A percentile compares a stretch with the other conserved stretches of the same genome.
These are phyloP conservation scores for Tyria jacobaeae DNA, from an alignment of 2,888 invertebrate genomes.

Conservation along the genomic window DNA sequence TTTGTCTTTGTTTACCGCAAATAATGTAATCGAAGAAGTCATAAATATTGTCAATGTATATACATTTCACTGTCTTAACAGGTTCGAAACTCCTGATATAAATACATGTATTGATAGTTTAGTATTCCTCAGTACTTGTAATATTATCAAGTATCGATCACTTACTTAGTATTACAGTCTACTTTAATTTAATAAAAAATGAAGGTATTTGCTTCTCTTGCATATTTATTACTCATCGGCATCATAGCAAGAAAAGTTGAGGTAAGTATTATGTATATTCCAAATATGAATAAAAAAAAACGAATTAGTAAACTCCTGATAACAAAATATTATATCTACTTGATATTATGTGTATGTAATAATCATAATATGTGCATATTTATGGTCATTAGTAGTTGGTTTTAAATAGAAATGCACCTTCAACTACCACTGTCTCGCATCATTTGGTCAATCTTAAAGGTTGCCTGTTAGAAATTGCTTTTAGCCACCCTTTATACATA, in stretches of 20 bases:
- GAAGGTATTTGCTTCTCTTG: not conserved
- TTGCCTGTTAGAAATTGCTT: no score
- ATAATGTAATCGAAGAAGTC: constrained; percentile 41
- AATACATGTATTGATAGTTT: constrained; percentile 18
- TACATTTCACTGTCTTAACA: constrained; percentile 33
- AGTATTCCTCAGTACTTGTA: constrained; percentile 13
- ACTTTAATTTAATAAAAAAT: constrained; percentile 4
- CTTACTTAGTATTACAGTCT: not conserved
- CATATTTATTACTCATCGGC: constrained; percentile 17
- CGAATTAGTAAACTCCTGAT: no score
- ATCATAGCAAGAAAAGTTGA: constrained; percentile 31
- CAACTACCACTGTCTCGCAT: no score
- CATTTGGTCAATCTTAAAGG: no score
- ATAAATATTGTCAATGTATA: constrained; percentile 13
- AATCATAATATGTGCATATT: no score
- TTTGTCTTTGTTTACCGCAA: constrained; percentile 17
- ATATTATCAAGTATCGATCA: not conserved
- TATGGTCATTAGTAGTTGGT: no score
- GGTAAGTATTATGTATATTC: constrained; percentile 38
- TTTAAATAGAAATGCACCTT: no score
- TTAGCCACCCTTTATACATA: no score
- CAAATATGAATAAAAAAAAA: not conserved
- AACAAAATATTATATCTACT: no score
- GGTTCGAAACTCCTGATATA: constrained; percentile 30
- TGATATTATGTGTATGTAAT: no score